These are phyloP conservation scores for Cyclura pinguis DNA, from an alignment of 2,797 vertebrate species.

Conservation along the genomic window DNA sequence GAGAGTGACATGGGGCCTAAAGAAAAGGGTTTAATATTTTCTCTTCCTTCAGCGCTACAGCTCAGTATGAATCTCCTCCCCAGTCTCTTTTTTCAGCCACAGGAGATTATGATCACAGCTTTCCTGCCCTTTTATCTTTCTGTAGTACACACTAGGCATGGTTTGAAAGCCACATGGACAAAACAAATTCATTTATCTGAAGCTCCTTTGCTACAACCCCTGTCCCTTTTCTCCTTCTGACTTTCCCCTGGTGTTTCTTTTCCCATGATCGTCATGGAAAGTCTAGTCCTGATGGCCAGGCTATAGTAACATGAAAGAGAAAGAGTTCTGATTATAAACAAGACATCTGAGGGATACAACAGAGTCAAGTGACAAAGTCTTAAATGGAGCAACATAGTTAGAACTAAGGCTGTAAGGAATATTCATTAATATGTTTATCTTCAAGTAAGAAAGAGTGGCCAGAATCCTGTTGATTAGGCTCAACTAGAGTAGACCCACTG, in stretches of 20 bases:
- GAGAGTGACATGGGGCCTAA: neutral
- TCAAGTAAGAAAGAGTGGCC: too few relatives aligned
- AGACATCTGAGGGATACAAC: neutral
- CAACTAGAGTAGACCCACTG: too few relatives aligned
- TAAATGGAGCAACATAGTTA: neutral
- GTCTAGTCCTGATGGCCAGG: neutral
- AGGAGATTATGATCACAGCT: neutral
- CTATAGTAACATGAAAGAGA: neutral
- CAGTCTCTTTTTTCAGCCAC: neutral
- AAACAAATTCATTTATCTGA: neutral
- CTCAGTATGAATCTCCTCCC: neutral
- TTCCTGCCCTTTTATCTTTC: neutral
- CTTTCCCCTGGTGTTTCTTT: neutral
- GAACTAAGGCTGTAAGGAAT: neutral
- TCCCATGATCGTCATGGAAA: neutral
- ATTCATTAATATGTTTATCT: too few relatives aligned
- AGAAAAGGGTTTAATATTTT: neutral
- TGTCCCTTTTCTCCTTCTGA: neutral
- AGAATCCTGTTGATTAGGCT: too few relatives aligned
- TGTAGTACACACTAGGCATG: too few relatives aligned
- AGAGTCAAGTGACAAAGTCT: neutral
- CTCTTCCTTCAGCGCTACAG: neutral
- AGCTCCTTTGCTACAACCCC: neutral
- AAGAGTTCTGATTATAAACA: neutral
- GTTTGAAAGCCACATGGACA: neutral